Base-by-base conservation (phyloP, 2,797 vertebrate genomes). In the Sebastes cheni region DNA sequence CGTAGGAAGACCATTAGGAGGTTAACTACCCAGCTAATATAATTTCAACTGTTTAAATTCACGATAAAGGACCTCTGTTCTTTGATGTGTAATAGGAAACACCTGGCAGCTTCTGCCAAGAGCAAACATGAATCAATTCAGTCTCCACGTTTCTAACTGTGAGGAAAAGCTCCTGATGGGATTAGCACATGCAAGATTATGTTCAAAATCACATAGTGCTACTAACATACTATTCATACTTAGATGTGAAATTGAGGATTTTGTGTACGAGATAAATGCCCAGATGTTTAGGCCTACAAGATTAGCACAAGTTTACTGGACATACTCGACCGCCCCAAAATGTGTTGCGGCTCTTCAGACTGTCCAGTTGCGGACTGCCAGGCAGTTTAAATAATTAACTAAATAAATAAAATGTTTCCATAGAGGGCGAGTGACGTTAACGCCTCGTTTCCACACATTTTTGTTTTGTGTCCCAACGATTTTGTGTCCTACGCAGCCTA, bases 81-180 rank as follows among this genome's bases (percentile, higher is more conserved):
- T 89, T 87, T 89, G 84, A 84, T 74, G 77, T 83, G 18, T 84
- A 90, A 92, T 77, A 34, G 72, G 36, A 91, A 92, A 75, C 91
- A 93, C 72, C 86, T 90, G 90, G 74, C 60, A 34, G 84, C 75
- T 83, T 74, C 75, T 75, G 83, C 59, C 68, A 59, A 46, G 68
- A 14, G 87, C 88, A 94, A 89, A 91, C 93, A 91, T 52, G 56
- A 92, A 92, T 91, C 79, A 78, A 91, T 95, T 93, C 87, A 69
- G 59, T 29, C 86, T 75, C 59, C 58, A 78, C 80, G 83, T 87
- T n/a, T 52, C 25, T 39, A 22, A 67, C 70, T 58, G 75, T 60
- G 46, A 9, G 23, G 27, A 60, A 59, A 66, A 5, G 6, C 10
- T 22, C 20, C 34, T 20, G 6, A 59, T n/a, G 16, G 11, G 22